Conservation (phyloP, 2,797 vertebrate genomes). For the Podarcis siculus region DNA sequence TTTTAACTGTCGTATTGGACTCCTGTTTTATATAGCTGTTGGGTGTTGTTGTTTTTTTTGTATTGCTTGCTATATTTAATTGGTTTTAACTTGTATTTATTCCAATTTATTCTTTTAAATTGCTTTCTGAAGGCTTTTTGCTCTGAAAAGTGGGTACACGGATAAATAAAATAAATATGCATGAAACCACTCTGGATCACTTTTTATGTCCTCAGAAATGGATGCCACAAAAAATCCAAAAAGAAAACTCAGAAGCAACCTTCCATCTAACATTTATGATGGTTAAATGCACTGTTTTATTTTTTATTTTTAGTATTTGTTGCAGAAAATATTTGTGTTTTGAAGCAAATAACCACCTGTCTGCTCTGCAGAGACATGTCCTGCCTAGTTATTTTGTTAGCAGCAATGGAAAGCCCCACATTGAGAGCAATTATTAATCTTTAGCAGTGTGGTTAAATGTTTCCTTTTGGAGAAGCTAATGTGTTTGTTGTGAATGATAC, state of each 20-base stretch:
- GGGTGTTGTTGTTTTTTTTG: not conserved
- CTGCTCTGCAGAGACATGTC: not conserved
- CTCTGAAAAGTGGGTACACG: not conserved
- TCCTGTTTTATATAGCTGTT: not conserved
- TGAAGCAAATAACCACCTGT: slow-evolving; percentile 12
- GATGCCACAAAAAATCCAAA: not conserved
- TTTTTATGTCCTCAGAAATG: not conserved
- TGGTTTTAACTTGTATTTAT: not conserved
- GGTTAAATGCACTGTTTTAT: not conserved
- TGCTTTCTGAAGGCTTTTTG: not conserved
- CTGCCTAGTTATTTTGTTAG: slow-evolving; percentile 23
- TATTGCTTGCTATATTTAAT: not conserved
- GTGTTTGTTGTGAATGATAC: not conserved
- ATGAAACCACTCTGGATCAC: not conserved
- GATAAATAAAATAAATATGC: not conserved
- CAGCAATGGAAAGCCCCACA: fast-evolving
- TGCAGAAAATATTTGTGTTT: slow-evolving; percentile 20
- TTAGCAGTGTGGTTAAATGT: not conserved
- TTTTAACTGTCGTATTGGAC: not conserved
- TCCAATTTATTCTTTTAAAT: not conserved
- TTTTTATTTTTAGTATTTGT: not conserved
- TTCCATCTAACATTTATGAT: not conserved
- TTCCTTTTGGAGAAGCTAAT: not conserved
- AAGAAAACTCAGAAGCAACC: not conserved
- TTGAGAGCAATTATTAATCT: slow-evolving; percentile 28